phyloP scores from a whole-genome alignment of 2,888 invertebrate genomes.

The Platycheirus rosarum region DNA sequence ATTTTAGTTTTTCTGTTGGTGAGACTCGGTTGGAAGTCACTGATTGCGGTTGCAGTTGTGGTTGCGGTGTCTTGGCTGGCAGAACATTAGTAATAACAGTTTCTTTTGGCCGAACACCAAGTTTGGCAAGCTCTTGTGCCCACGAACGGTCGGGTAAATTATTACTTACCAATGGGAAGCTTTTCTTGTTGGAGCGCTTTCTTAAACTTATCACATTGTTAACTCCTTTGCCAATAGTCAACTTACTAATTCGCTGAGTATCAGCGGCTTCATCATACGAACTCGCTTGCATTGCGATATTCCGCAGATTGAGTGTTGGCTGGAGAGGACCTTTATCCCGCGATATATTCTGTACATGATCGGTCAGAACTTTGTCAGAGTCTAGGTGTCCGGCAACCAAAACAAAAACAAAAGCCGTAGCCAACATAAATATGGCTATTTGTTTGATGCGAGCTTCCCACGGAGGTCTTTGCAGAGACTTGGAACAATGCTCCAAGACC shows the following conservation, averaged over 20 bases:
- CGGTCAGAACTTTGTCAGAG: slow-evolving; percentile 87
- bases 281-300: slow-evolving; percentile 77
- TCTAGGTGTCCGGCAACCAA: slow-evolving; percentile 88
- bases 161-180: slow-evolving; percentile 25
- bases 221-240: slow-evolving; percentile 14
- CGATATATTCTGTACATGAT: slow-evolving; percentile 82
- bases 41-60: too few relatives aligned
- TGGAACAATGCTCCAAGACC: slow-evolving; percentile 87
- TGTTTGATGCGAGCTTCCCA: slow-evolving; percentile 91
- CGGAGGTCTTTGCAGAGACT: slow-evolving; percentile 87
- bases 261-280: slow-evolving; percentile 52
- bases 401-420: slow-evolving; percentile 86
- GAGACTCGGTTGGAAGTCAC: slow-evolving; percentile 18
- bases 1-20: slow-evolving; percentile 44
- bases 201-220: slow-evolving; percentile 42
- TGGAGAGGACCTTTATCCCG: slow-evolving; percentile 84
- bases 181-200: slow-evolving; percentile 56
- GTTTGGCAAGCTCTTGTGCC: slow-evolving; percentile 75
- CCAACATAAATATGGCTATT: slow-evolving; percentile 85
- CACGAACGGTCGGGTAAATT: slow-evolving; percentile 70
- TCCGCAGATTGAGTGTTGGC: slow-evolving; percentile 86
- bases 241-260: slow-evolving; percentile 30
- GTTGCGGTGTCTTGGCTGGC: too few relatives aligned
- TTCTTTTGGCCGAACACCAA: slow-evolving; percentile 59
- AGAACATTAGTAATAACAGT: slow-evolving; percentile 12